Base-by-base conservation (phyloP, 2,888 invertebrate species). In the Diabrotica balteata region DNA sequence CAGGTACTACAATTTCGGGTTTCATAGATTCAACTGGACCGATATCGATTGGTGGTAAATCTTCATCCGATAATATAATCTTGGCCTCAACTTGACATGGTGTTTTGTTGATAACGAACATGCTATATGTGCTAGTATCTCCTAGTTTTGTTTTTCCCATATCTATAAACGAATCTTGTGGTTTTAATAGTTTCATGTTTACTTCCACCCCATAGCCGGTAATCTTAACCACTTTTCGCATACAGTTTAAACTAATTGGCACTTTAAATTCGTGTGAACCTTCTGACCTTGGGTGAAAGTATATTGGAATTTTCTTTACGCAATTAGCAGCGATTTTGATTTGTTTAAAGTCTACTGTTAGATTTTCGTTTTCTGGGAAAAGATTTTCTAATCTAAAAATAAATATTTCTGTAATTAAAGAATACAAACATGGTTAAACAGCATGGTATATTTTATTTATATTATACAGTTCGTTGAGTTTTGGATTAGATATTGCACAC, bases 71-170 rank as follows among this genome's bases (percentile, higher is more conserved):
- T 58, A 89, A 83, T 75, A 86, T 84, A 68, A 89, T 87, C 58
- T 77, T 81, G 0, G 88, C 85, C n/a, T 86, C 84, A n/a, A 90
- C 84, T 3, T 86, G 76, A 51, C 86, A 86, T 74, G 86, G 85
- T 66, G 88, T 87, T 66, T 87, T 85, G 75, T 90, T 90, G 76
- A 87, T 83, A n/a, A 90, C 86, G 69, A 86, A 85, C 60, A 90
- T 85, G 63, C 85, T 85, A 62, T 86, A 86, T 11, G 85, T 81
- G 11, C 85, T 84, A 50, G 82, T 85, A 68, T 87, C 85, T 0
- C 88, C 88, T 0, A 88, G 83, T 22, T 77, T 60, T 1, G 81
- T 75, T 5, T 77, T 66, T 5, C 85, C 85, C 42, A 87, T 79
- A 73, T 85, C 79, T 45, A 86, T 72, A 22, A 80, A 79, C 73